A percentile compares a stretch with the other conserved stretches of the same genome.
Conservation (phyloP, 2,113 vertebrate species). For the Podarcis cretensis region DNA sequence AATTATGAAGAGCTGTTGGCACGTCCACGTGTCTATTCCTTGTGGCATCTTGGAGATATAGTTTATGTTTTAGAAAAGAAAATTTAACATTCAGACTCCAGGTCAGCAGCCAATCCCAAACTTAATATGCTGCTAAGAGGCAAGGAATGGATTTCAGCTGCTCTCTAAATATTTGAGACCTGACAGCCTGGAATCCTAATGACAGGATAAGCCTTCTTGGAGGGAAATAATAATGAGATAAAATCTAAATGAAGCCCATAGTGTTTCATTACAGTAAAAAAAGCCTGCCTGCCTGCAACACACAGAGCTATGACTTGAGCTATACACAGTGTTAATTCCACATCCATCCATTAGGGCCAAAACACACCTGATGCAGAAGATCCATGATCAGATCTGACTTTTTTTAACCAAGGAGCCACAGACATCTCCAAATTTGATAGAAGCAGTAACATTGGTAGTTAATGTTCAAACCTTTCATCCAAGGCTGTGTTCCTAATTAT, state of each 20-base stretch:
- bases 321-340: fast-evolving
- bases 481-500: too few species aligned
- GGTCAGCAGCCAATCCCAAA: not conserved
- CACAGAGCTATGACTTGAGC: not conserved
- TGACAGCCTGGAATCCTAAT: not conserved
- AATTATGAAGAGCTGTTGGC: not conserved
- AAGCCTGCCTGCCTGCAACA: not conserved
- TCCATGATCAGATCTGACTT: not conserved
- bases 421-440: not conserved
- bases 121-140: not conserved
- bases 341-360: not conserved
- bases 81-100: conserved; percentile 14
- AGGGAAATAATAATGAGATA: fast-evolving
- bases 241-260: not conserved
- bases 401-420: not conserved
- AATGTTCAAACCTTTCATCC: too few species aligned
- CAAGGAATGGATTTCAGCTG: fast-evolving
- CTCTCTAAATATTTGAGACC: fast-evolving
- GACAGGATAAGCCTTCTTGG: not conserved
- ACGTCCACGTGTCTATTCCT: not conserved
- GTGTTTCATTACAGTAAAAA: not conserved
- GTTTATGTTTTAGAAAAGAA: conserved; percentile 34
- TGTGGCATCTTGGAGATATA: not conserved
- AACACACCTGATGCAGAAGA: not conserved
- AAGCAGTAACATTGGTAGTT: not conserved